A percentile compares a stretch with the other conserved stretches of the same genome.
phyloP scores from a whole-genome alignment of 2,113 vertebrate genomes.

The Spheniscus mendiculus region DNA sequence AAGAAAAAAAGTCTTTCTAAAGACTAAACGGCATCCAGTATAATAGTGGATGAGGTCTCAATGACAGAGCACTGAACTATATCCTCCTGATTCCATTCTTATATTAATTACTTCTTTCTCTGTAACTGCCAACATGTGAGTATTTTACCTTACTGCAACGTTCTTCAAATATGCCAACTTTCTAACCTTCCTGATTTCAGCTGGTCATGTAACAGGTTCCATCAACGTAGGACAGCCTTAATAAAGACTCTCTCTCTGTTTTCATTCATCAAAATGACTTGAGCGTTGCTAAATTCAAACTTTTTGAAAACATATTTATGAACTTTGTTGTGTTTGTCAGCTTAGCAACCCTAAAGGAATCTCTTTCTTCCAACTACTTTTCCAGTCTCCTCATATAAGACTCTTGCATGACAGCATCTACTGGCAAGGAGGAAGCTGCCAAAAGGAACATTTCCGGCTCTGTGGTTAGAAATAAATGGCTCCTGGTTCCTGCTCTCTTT shows the following conservation, averaged over 20 bases:
- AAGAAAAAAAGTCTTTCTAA: neutral
- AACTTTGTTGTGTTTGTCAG: neutral
- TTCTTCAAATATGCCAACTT: neutral
- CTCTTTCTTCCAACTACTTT: neutral
- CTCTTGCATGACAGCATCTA: neutral
- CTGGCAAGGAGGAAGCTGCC: neutral
- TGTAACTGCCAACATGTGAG: neutral
- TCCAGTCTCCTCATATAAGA: neutral
- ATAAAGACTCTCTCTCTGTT: neutral
- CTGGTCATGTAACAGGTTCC: neutral
- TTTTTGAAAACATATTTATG: neutral
- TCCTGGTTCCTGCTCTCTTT: neutral
- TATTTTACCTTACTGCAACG: neutral
- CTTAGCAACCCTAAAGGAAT: neutral
- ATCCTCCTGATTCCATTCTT: neutral
- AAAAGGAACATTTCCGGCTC: neutral
- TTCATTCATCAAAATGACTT: neutral
- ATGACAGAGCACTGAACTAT: neutral
- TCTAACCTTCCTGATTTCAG: neutral
- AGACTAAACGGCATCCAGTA: neutral
- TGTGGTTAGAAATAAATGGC: neutral
- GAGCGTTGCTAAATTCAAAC: neutral
- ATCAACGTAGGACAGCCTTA: neutral
- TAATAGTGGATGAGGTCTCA: neutral
- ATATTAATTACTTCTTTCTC: neutral